phyloP scores from a whole-genome alignment of 2,113 vertebrate species.

The Gallinago undulata region DNA sequence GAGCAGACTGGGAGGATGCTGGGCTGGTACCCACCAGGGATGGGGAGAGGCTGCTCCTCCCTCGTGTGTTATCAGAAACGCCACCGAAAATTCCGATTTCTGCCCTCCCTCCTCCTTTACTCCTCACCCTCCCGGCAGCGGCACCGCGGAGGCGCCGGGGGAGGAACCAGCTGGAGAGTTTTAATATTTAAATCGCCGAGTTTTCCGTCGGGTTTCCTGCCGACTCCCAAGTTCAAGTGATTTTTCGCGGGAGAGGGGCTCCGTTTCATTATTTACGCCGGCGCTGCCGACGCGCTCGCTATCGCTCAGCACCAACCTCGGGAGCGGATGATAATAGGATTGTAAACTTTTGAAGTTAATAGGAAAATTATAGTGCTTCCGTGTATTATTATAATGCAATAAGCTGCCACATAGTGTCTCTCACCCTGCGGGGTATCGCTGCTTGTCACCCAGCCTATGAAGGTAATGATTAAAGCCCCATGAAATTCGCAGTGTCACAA shows the following conservation, averaged over 20 bases:
- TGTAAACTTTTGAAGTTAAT: slow-evolving; percentile 76
- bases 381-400: slow-evolving; percentile 3
- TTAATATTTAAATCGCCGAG: background rate
- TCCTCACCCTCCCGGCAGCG: background rate
- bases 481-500: slow-evolving; percentile 75
- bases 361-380: slow-evolving; percentile 55
- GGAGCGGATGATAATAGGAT: slow-evolving; percentile 65
- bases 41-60: background rate
- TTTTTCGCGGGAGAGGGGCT: background rate
- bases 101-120: background rate
- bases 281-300: background rate
- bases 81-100: background rate
- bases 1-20: background rate
- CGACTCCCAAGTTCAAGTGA: background rate
- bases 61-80: background rate
- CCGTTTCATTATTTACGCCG: background rate
- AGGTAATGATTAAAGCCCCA: slow-evolving; percentile 73
- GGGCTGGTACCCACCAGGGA: fast-evolving
- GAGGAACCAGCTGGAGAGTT: background rate
- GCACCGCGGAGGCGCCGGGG: fast-evolving
- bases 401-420: slow-evolving; percentile 53
- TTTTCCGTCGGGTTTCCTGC: background rate
- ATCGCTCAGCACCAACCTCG: slow-evolving; percentile 7
- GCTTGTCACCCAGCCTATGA: slow-evolving; percentile 24
- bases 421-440: slow-evolving; percentile 19